A percentile compares a stretch with the other conserved stretches of the same genome.
phyloP scores from a whole-genome alignment of 1,140 invertebrate species.

The Drosophila punjabiensis region DNA sequence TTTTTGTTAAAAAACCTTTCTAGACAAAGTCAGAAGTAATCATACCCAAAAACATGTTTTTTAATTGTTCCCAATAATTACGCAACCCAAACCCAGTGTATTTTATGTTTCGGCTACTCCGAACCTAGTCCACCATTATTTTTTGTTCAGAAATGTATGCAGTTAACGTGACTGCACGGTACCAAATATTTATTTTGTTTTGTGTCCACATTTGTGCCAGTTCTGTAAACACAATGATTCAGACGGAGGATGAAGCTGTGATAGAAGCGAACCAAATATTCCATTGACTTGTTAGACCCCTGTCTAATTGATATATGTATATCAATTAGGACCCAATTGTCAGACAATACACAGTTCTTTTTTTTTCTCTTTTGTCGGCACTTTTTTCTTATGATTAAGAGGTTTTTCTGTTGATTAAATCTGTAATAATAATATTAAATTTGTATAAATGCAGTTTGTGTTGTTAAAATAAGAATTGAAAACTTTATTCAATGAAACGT shows the following conservation, averaged over 20 bases:
- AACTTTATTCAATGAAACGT: slow-evolving; percentile 42
- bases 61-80: background rate
- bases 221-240: slow-evolving; percentile 22
- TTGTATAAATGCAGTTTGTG: slow-evolving; percentile 22
- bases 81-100: background rate
- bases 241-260: slow-evolving; percentile 35
- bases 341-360: slow-evolving; percentile 14
- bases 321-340: slow-evolving; percentile 39
- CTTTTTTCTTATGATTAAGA: slow-evolving; percentile 16
- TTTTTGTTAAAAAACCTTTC: background rate
- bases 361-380: slow-evolving; percentile 25
- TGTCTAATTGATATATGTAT: slow-evolving; percentile 34
- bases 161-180: slow-evolving; percentile 2
- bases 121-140: background rate
- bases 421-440: slow-evolving; percentile 4
- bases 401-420: slow-evolving; percentile 22
- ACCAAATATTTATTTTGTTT: slow-evolving; percentile 27
- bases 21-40: background rate
- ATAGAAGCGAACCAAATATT: slow-evolving; percentile 46
- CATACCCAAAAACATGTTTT: too few species aligned
- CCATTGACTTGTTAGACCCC: slow-evolving; percentile 39
- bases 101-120: background rate
- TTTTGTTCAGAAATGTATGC: background rate
- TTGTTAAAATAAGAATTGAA: slow-evolving; percentile 23
- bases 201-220: slow-evolving; percentile 14